Base-by-base conservation (phyloP, 2,888 invertebrate species). In the Ophion obscuratus region DNA sequence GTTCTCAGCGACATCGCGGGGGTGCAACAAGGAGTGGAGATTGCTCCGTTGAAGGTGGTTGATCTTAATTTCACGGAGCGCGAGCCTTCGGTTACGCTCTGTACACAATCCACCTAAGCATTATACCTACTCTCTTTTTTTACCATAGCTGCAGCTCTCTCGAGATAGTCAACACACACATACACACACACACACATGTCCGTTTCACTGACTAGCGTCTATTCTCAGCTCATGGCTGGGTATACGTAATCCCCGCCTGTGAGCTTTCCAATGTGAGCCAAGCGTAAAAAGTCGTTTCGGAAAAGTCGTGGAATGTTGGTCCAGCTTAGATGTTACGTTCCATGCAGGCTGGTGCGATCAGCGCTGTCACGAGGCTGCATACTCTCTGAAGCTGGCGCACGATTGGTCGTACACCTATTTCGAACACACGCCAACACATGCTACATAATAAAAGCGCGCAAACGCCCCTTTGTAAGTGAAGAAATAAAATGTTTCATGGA, bases 41-140 rank as follows among this genome's bases (percentile, higher is more conserved):
- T 92, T 92, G 92, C 91, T 83, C 89, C 90, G 92, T 91, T 92
- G 90, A 91, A 92, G 92, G 91, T 93, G 93, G 93, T 93, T 92
- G 93, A 93, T 93, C 93, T 94, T 93, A 93, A 94, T 94, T 94
- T 93, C 93, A 93, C 93, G 93, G 93, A 90, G 92, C 91, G 90
- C 93, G 93, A 93, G 91, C 90, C 92, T 92, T 93, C 91, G 90
- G 93, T 92, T 92, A 93, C 93, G 93, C 90, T 92, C 83, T 88
- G 91, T 91, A 91, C 92, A 92, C 91, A 91, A 91, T 89, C 89
- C 91, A 89, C 89, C 91, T 90, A 90, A 92, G 91, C 91, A 86
- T 67, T 67, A 36, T 81, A 53, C 57, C 66, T 68, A 78, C 61
- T 62, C 78, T 74, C 40, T 61, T 53, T 59, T 61, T 53, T 40